Base-by-base conservation (phyloP, 2,888 invertebrate genomes). In the Baccha elongata region DNA sequence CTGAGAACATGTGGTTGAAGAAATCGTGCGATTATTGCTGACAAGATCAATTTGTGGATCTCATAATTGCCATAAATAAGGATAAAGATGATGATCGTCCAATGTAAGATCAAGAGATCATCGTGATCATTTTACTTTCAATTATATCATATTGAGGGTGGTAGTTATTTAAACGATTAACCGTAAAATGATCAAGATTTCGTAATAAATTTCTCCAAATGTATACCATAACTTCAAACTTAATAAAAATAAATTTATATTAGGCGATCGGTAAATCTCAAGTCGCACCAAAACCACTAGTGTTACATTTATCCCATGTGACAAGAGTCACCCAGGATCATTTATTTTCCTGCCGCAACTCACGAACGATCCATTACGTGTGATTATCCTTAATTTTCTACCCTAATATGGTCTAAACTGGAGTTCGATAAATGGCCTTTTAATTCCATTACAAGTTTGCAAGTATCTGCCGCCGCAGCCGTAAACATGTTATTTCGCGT, bases 321-420 rank as follows among this genome's bases (percentile, higher is more conserved):
- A 72, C 78, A 72, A 67, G 46, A 52, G 64, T 62, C 21, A 37
- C 17, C 64, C 26, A 44, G 15, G 29, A 32, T 11, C 23, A 23
- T 60, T 60, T 60, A 46, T 60, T 58, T 50, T 8, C 55, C 55
- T 7, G 35, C 35, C 35, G 23, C 37, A 21, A 35, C 58, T 65
- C 80, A 81, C 76, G 81, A 81, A 72, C 75, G 40, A 71, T 72
- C 81, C 67, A 67, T 81, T 81, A 81, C 71, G 37, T 21, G 42
- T 48, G 50, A 76, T 81, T 81, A 81, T 67, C 60, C 67, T 60
- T 67, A 73, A 76, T 76, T 64, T 48, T 64, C 71, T 53, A 29
- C 40, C 48, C 71, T 76, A 68, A 78, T 72, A 72, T 44, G 72
- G 71, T 60, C 15, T 44, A 72, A 72, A 48, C 42, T 44, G 50